These are phyloP conservation scores for Abramis brama DNA, from an alignment of 2,113 vertebrate species.

Conservation along the genomic window DNA sequence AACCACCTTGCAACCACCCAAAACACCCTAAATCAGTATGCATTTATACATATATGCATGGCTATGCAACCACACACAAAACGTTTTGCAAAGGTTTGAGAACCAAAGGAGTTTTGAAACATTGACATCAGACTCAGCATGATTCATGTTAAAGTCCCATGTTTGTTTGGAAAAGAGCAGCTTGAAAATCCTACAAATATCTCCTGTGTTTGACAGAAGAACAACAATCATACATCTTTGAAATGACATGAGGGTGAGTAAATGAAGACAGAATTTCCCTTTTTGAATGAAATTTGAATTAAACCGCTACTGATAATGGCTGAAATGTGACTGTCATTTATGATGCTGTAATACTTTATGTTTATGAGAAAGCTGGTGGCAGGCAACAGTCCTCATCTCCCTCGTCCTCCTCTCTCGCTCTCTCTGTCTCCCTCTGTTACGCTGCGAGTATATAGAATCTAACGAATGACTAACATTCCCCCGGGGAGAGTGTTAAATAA, in stretches of 20 bases:
- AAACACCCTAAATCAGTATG: too few species aligned
- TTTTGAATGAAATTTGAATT: background rate
- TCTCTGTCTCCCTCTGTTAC: background rate
- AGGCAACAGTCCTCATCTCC: background rate
- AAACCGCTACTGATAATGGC: constrained; percentile 5
- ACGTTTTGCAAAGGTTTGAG: too few species aligned
- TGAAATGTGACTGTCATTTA: constrained; percentile 41
- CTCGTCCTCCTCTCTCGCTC: background rate
- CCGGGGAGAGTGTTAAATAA: constrained; percentile 55
- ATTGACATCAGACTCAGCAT: too few species aligned
- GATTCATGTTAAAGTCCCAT: too few species aligned
- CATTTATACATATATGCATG: too few species aligned
- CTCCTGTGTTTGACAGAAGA: background rate
- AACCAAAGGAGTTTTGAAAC: too few species aligned
- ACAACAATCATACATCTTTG: too few species aligned
- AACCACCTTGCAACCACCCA: too few species aligned
- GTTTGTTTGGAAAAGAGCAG: too few species aligned
- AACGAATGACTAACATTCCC: constrained; percentile 55
- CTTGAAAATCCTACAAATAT: background rate
- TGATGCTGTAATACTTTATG: constrained; percentile 35
- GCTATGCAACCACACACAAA: too few species aligned
- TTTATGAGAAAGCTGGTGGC: constrained; percentile 40
- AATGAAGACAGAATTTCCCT: background rate
- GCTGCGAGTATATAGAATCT: constrained; percentile 12
- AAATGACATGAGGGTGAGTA: background rate